Base-by-base conservation (phyloP, 2,113 vertebrate species). In the Siniperca chuatsi region DNA sequence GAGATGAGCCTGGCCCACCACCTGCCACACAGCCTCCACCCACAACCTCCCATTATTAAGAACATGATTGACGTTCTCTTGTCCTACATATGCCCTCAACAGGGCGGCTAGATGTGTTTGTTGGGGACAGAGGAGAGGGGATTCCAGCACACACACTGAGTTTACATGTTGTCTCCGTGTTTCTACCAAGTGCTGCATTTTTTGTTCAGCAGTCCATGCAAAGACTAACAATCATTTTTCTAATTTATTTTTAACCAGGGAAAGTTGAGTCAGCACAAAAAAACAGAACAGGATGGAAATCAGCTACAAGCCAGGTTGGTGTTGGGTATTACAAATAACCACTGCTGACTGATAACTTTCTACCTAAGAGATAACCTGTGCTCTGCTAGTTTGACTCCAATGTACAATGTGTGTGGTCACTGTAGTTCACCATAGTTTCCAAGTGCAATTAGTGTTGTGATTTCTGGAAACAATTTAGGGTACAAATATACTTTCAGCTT, bases 1-100 rank as follows among this genome's bases (percentile, higher is more conserved):
- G 97, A 99, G 86, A 99, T 99, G 97, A 95, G 94, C 0, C 68
- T 98, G 58, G 97, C 97, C 65, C 97, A 98, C 86, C 91, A 96
- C 65, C 94, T 96, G 62, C 97, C 97, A 0, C 97, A 99, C 87
- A 93, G 92, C 46, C 93, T 99, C 77, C 98, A 99, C 83, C 98
- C 98, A 33, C 89, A 95, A 20, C 95, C 95, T 65, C 67, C 96
- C 8, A 98, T 99, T 60, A 92, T 99, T 71, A 97, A 97, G 93
- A 98, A 97, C 91, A 97, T 98, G 90, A 91, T 98, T 66, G 93
- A 98, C 85, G 90, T 93, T 15, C 94, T 98, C 75, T 94, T 99
- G 55, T 98, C 98, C 13, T 96, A 96, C 1, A 93, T 97, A 52
- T 99, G 98, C 61, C 96, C 97, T 66, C 12, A 42, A 73, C 42